A percentile compares a stretch with the other conserved stretches of the same genome.
Evolutionary conservation across 1,140 invertebrate genomes (phyloP).

Genomic region (Drosophila kikkawai): DNA sequence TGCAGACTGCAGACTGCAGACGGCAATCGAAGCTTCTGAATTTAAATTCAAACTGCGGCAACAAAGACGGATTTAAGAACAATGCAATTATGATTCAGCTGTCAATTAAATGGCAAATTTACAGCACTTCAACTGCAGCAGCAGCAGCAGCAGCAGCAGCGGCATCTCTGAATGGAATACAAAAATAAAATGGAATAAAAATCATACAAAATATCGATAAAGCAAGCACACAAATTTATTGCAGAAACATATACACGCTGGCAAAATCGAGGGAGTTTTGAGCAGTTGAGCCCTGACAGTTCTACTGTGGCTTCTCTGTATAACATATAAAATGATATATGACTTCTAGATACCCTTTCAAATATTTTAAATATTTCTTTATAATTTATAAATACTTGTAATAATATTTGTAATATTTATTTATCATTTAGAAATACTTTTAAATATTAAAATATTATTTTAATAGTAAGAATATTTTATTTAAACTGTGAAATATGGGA

Average conservation of each 20-base stretch:
- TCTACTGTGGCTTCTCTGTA: slow-evolving; percentile 3
- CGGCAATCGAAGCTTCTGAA: slow-evolving; percentile 36
- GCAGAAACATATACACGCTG: slow-evolving; percentile 41
- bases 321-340: neutral
- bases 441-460: too few relatives aligned
- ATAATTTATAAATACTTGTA: neutral
- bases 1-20: slow-evolving; percentile 1
- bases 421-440: too few relatives aligned
- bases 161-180: slow-evolving; percentile 22
- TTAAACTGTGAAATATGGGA: too few relatives aligned
- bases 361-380: neutral
- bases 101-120: slow-evolving; percentile 62
- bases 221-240: slow-evolving; percentile 50
- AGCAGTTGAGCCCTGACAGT: slow-evolving; percentile 32
- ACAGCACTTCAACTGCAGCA: slow-evolving; percentile 45
- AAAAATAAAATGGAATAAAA: slow-evolving; percentile 41
- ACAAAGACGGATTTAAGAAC: slow-evolving; percentile 39
- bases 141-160: neutral
- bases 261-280: slow-evolving; percentile 9
- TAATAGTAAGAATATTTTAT: too few relatives aligned
- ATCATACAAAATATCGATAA: slow-evolving; percentile 57
- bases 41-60: slow-evolving; percentile 43
- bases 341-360: neutral
- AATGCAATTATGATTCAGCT: slow-evolving; percentile 54
- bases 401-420: neutral